Evolutionary conservation across 2,797 vertebrate genomes (phyloP), one percentile per base, ranked within the genome.

Genomic region (Erethizon dorsatum): DNA sequence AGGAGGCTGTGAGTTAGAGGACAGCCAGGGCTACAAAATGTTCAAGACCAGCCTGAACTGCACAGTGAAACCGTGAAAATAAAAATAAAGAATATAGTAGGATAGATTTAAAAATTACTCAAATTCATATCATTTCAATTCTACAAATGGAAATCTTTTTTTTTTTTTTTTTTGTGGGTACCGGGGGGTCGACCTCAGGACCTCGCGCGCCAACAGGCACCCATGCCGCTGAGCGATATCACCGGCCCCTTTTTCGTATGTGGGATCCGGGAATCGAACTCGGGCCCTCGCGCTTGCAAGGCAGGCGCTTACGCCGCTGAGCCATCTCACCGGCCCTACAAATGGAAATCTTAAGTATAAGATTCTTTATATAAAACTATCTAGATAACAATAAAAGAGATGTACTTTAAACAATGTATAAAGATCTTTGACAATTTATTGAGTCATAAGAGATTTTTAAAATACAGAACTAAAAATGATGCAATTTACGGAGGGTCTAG

Each of bases 81-180:
- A 13, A 12, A 63, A 67, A 67, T 80, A 77, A 87, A 75, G 31
- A 80, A 57, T 9, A 18, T 5, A 91, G 24, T 50, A 63, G 14
- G 33, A n/a, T 31, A 94, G 11, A 94, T 77, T 77, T 78, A 87
- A 65, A 94, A 92, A 90, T 90, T 31, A 75, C 14, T 24, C 20
- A 15, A 71, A 82, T 83, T 91, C 47, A 37, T 57, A 50, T 28
- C 2, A 31, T 45, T 73, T 57, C 33, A 59, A 88, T 17, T 88
- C n/a, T 92, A 13, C 50, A 95, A 65, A 67, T 56, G 26, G 6
- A 92, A 96, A 71, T 71, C 20, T 56, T 77, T 41, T 41, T 41
- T 41, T 41, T 41, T 41, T 41, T 41, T 41, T 41, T 41, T 41
- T 41, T 41, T 41, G 37, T 41, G 37, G 37, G 37, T 41, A 41